Percentiles rank a stretch among this genome's conserved stretches.
These are phyloP conservation scores for Idaea aversata DNA, from an alignment of 2,888 invertebrate species.

Conservation along the genomic window DNA sequence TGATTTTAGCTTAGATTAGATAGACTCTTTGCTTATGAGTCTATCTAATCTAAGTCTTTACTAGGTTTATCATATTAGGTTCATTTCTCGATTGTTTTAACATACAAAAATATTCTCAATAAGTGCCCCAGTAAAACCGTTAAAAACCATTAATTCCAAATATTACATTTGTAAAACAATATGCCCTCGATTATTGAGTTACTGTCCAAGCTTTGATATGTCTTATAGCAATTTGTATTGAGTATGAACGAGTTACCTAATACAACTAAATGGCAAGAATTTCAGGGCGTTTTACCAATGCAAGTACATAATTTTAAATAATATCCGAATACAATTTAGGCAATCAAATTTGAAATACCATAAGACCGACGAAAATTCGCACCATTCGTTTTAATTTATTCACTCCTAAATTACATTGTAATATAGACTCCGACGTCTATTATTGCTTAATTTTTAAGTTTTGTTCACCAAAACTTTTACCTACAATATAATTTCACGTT, in stretches of 20 bases:
- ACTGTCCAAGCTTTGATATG: slow-evolving; percentile 60
- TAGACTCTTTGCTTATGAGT: not conserved
- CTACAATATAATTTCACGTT: slow-evolving; percentile 78
- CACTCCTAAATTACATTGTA: slow-evolving; percentile 76
- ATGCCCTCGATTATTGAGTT: not conserved
- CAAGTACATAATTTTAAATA: slow-evolving; percentile 51
- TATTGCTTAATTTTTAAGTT: slow-evolving; percentile 80
- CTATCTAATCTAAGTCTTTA: not conserved
- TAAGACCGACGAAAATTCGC: slow-evolving; percentile 74
- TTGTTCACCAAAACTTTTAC: slow-evolving; percentile 75
- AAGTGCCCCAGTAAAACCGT: slow-evolving; percentile 2
- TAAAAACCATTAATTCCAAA: not conserved
- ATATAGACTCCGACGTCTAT: slow-evolving; percentile 74
- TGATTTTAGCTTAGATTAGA: not conserved
- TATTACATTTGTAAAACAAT: not conserved
- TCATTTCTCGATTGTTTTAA: not conserved
- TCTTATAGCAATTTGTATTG: slow-evolving; percentile 58
- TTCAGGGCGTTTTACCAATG: slow-evolving; percentile 61
- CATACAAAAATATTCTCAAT: not conserved
- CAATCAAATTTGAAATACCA: slow-evolving; percentile 58
- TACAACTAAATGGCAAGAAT: slow-evolving; percentile 59
- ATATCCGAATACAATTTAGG: slow-evolving; percentile 70
- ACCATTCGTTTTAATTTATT: slow-evolving; percentile 73
- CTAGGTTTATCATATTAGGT: not conserved
- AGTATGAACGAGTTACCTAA: slow-evolving; percentile 31